These are phyloP conservation scores for Chloroclystis v-ata DNA, from an alignment of 2,888 invertebrate species.

Conservation along the genomic window DNA sequence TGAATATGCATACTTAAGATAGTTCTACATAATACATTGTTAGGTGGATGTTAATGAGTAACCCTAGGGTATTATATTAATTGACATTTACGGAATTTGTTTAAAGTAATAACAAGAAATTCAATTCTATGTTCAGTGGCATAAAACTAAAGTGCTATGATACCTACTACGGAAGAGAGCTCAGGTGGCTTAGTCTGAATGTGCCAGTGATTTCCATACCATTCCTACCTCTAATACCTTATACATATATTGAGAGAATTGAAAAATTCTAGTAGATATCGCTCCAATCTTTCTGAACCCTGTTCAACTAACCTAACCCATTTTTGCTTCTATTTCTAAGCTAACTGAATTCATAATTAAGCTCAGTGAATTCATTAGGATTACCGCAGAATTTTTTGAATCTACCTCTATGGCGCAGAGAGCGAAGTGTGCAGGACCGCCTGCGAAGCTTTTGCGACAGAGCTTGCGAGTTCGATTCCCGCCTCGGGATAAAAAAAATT, in stretches of 20 bases:
- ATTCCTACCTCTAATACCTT: neutral
- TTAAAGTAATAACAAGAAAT: constrained; percentile 21
- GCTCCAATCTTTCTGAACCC: no score
- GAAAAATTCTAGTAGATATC: neutral
- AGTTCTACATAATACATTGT: constrained; percentile 46
- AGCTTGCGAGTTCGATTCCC: no score
- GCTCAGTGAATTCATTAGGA: no score
- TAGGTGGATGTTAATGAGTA: constrained; percentile 51
- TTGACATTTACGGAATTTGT: constrained; percentile 39
- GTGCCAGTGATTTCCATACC: constrained; percentile 8
- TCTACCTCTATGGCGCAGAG: no score
- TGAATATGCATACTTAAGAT: constrained; percentile 63
- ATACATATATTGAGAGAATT: neutral
- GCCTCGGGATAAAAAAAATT: no score
- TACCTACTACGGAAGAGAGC: neutral
- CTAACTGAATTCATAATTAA: no score
- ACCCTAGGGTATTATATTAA: constrained; percentile 40
- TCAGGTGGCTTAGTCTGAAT: constrained; percentile 14
- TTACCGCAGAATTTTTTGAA: no score
- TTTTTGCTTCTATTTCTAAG: no score
- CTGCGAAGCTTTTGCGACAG: no score
- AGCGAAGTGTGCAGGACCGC: no score
- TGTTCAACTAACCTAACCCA: no score
- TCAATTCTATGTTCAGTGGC: neutral
- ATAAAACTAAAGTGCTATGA: neutral